Percentiles rank a stretch among this genome's conserved stretches.
Evolutionary conservation across 2,888 invertebrate species (phyloP).

Genomic region (Macrophya annulata): DNA sequence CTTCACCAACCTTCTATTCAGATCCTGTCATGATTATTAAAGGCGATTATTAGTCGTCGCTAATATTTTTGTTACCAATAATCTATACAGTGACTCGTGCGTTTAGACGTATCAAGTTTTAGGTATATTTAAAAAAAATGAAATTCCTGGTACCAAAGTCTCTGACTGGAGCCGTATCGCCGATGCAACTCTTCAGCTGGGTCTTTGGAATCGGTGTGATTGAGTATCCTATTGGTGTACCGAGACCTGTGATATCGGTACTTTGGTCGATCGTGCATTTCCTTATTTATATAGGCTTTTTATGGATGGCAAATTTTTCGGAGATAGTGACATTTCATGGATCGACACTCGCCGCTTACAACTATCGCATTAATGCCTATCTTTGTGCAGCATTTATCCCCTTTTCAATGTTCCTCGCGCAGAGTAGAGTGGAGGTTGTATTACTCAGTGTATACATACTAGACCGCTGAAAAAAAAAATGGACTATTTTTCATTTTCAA

Average conservation of each 20-base stretch:
- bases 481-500: too few species aligned
- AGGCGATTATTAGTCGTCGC: not conserved
- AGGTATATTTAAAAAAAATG: not conserved
- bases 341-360: not conserved
- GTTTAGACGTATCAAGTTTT: not conserved
- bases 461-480: too few species aligned
- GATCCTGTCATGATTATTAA: not conserved
- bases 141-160: not conserved
- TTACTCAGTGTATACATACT: not conserved
- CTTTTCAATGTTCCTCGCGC: not conserved
- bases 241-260: not conserved
- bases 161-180: not conserved
- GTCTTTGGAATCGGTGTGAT: not conserved
- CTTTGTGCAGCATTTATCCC: not conserved
- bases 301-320: not conserved
- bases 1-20: not conserved
- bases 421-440: not conserved
- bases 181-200: not conserved
- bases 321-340: not conserved
- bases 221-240: constrained; percentile 1
- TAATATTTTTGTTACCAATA: not conserved
- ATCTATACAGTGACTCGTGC: not conserved
- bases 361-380: not conserved
- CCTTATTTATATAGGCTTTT: not conserved
- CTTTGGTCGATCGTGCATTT: not conserved